Evolutionary conservation across 1,140 invertebrate species (phyloP), one percentile per base, ranked within the genome.

Genomic region (Lepidurus couesii): DNA sequence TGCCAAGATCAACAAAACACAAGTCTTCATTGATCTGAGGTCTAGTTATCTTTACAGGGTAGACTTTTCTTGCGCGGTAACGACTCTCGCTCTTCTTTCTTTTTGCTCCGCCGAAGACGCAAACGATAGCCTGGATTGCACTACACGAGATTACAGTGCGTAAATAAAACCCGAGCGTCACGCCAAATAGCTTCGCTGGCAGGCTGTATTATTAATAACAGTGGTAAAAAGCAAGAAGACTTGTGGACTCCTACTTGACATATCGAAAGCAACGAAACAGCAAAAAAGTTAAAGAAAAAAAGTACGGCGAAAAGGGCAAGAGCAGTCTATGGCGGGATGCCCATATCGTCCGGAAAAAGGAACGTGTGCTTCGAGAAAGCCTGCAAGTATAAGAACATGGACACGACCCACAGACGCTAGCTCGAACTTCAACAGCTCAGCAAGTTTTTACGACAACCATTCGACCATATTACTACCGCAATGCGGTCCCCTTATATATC

Each of bases 161-260:
- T 65, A 65, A 65, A 65, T 65, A 65, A 65, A 65, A 65, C 53
- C 21, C 53, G 53, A 65, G 53, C 53, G 53, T 21, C 16, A 65
- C 53, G 53, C 53, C 53, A 65, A 65, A 65, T 65, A n/a, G 53
- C 16, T 65, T 65, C 8, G 53, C 53, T 65, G 53, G 53, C 53
- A 65, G 21, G 53, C 53, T 13, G 16, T 21, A 65, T 65, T 65
- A 65, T 65, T 65, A 65, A 65, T 65, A 65, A 65, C 53, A 65
- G 53, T 65, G 53, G 53, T 65, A 65, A 65, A 65, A 65, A 65
- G 21, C 16, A 65, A 65, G 53, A 7, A 7, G 6, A 7, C 16
- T 7, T 65, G 53, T 65, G 53, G 53, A 7, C 53, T 65, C 21
- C 21, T n/a, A 21, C 53, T 21, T 16, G 53, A 65, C 53, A 65